These are phyloP conservation scores for Aepyceros melampus DNA, from an alignment of 2,113 vertebrate species.

Conservation along the genomic window DNA sequence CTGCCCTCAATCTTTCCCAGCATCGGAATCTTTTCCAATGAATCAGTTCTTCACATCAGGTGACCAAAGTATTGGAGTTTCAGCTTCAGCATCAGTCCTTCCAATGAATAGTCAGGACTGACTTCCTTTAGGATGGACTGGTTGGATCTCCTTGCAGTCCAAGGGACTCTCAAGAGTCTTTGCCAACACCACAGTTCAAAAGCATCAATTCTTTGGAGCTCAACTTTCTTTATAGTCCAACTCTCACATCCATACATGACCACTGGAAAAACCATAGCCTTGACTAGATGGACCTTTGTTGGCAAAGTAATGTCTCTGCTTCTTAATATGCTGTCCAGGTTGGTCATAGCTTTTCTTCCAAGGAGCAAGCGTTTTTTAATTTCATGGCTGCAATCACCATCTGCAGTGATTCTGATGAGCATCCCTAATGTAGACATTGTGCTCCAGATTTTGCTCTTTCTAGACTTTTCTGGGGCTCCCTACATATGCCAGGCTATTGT, in stretches of 20 bases:
- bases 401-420: background rate
- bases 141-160: background rate
- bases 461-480: background rate
- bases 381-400: background rate
- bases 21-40: background rate
- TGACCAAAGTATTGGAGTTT: background rate
- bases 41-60: rapidly evolving
- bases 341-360: background rate
- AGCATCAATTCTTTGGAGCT: background rate
- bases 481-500: background rate
- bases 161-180: background rate
- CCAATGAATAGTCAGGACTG: background rate
- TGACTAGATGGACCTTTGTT: background rate
- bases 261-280: background rate
- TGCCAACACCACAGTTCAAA: background rate
- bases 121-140: background rate
- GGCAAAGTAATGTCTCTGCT: background rate
- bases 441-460: background rate
- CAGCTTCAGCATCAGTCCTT: background rate
- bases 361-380: background rate
- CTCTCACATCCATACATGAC: background rate
- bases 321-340: background rate
- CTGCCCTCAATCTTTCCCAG: background rate
- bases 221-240: background rate
- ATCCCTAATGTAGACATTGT: background rate